Evolutionary conservation across 2,888 invertebrate species (phyloP).

Genomic region (Chymomyza amoena): DNA sequence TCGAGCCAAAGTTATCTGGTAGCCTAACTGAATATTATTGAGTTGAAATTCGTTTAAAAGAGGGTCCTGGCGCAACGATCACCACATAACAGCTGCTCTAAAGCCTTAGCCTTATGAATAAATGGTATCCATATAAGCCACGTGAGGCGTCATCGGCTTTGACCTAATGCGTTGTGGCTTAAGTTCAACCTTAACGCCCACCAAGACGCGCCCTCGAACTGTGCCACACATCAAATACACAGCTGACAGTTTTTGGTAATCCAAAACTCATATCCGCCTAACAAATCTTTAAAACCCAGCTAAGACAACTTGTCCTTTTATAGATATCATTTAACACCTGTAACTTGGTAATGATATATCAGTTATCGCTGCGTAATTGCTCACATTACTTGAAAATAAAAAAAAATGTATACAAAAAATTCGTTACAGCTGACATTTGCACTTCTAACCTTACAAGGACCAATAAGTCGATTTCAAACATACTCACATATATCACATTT

Average conservation of each 20-base stretch:
- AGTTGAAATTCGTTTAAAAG: too few relatives aligned
- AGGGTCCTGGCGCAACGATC: too few relatives aligned
- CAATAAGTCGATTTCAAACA: constrained; percentile 63
- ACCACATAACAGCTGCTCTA: constrained; percentile 28
- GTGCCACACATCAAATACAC: neutral
- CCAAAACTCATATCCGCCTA: constrained; percentile 57
- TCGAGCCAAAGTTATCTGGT: too few relatives aligned
- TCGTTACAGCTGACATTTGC: constrained; percentile 60
- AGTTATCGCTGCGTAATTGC: constrained; percentile 47
- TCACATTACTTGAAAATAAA: constrained; percentile 50
- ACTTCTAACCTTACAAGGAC: constrained; percentile 52
- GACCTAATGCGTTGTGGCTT: neutral
- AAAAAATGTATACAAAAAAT: neutral
- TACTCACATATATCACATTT: constrained; percentile 11
- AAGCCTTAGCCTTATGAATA: neutral
- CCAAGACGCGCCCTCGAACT: constrained; percentile 16
- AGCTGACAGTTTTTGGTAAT: constrained; percentile 35
- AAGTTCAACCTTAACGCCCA: constrained; percentile 1
- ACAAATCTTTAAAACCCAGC: constrained; percentile 11
- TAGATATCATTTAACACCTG: constrained; percentile 58
- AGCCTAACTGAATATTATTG: too few relatives aligned
- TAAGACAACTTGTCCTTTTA: constrained; percentile 30
- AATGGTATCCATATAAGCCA: neutral
- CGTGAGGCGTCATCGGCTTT: neutral
- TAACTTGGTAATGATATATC: constrained; percentile 51